phyloP scores from a whole-genome alignment of 30 jellyfish, hydroid and myxozoan genomes.

The Aurelia sp. region DNA sequence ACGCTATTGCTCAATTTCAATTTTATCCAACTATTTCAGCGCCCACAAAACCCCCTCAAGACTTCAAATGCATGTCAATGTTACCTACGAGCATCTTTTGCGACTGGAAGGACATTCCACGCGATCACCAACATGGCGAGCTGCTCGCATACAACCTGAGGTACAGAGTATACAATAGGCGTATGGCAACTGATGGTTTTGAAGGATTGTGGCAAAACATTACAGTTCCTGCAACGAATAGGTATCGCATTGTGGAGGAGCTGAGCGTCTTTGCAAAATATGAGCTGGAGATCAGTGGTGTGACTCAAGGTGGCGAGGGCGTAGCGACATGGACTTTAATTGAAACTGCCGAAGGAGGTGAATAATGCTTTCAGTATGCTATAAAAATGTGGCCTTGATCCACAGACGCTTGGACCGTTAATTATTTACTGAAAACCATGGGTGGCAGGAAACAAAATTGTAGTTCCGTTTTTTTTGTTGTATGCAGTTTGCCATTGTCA shows the following conservation, averaged over 20 bases:
- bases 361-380: too few species aligned
- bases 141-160: not conserved
- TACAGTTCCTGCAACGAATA: not conserved
- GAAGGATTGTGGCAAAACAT: not conserved
- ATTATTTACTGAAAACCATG: too few species aligned
- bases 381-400: too few species aligned
- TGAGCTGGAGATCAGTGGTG: conserved; percentile 35
- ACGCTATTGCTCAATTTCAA: too few species aligned
- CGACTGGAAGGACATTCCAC: conserved; percentile 22
- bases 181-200: not conserved
- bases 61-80: conserved; percentile 11
- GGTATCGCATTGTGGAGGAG: not conserved
- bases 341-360: conserved; percentile 34
- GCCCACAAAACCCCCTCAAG: conserved; percentile 21
- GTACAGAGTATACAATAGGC: conserved; percentile 19
- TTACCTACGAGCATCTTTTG: not conserved
- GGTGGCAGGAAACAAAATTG: too few species aligned
- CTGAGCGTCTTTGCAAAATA: conserved; percentile 16
- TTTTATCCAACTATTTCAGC: not conserved
- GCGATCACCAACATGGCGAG: conserved; percentile 6
- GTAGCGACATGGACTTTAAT: conserved; percentile 19
- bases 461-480: too few species aligned
- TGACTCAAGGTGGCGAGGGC: conserved; percentile 50
- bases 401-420: too few species aligned
- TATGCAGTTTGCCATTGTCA: too few species aligned